phyloP scores from a whole-genome alignment of 1,140 invertebrate species.

The Drosophila ogumai region DNA sequence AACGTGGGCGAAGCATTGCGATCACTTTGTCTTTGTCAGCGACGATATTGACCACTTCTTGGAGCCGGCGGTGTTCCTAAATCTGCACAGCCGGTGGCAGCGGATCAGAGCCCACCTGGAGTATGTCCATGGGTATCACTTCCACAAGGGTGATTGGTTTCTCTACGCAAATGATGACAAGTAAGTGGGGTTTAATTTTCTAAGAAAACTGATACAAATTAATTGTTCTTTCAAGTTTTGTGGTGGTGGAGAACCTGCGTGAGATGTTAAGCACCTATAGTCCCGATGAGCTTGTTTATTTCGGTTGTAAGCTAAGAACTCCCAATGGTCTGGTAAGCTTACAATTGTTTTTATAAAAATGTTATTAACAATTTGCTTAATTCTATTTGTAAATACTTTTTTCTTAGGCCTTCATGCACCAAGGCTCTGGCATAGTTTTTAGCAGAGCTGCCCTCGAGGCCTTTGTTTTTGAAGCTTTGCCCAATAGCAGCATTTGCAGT shows the following conservation, averaged over 20 bases:
- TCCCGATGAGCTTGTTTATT: conserved; percentile 60
- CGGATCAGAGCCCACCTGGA: conserved; percentile 44
- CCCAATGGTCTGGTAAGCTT: conserved; percentile 26
- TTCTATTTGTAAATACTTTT: background rate
- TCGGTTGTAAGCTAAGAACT: conserved; percentile 60
- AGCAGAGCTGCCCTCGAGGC: conserved; percentile 49
- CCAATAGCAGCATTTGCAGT: conserved; percentile 52
- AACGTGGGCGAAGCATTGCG: conserved; percentile 64
- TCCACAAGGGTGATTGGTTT: conserved; percentile 67
- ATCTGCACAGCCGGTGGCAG: conserved; percentile 52
- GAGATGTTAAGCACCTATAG: conserved; percentile 47
- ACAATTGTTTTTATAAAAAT: background rate
- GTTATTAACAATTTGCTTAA: no score
- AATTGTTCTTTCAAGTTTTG: conserved; percentile 47
- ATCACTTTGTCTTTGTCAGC: conserved; percentile 67
- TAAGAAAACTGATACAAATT: no score
- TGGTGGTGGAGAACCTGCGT: conserved; percentile 66
- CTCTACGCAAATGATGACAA: conserved; percentile 68
- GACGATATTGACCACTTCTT: conserved; percentile 49
- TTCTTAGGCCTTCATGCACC: conserved; percentile 48
- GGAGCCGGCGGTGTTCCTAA: conserved; percentile 57
- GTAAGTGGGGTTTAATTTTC: conserved; percentile 11
- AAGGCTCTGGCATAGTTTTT: conserved; percentile 39
- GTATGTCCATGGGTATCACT: conserved; percentile 63
- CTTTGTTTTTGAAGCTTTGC: conserved; percentile 48